Conservation (phyloP, 2,797 vertebrate species). For the Ceyx erithaca region DNA sequence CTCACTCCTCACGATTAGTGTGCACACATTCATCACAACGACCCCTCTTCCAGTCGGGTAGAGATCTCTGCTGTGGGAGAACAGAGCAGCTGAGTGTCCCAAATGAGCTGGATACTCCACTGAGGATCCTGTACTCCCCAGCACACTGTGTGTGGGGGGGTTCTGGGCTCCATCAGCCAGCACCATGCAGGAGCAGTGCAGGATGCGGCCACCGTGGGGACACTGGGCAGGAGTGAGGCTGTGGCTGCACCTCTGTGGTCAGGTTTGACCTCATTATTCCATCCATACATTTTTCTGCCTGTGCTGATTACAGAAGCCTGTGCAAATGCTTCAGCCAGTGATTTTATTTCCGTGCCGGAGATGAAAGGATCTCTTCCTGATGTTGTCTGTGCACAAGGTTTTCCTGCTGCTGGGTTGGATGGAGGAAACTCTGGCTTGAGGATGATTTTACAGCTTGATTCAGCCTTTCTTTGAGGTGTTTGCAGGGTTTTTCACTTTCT, state of each 20-base stretch:
- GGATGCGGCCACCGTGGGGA: neutral
- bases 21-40: neutral
- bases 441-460: neutral
- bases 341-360: neutral
- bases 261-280: neutral
- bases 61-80: neutral
- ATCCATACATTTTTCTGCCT: neutral
- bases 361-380: no score
- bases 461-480: neutral
- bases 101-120: fast-evolving
- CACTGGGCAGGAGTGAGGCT: neutral
- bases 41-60: neutral
- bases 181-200: neutral
- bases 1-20: neutral
- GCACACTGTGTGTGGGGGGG: neutral
- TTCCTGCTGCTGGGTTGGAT: neutral
- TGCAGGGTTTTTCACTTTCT: neutral
- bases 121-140: neutral
- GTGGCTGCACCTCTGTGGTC: neutral
- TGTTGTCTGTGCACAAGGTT: no score
- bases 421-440: neutral
- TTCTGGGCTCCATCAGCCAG: neutral
- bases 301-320: neutral
- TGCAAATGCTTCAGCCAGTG: neutral
- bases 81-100: neutral